A percentile compares a stretch with the other conserved stretches of the same genome.
Conservation (phyloP, 2,888 invertebrate species). For the Rhopalosiphum nymphaeae region DNA sequence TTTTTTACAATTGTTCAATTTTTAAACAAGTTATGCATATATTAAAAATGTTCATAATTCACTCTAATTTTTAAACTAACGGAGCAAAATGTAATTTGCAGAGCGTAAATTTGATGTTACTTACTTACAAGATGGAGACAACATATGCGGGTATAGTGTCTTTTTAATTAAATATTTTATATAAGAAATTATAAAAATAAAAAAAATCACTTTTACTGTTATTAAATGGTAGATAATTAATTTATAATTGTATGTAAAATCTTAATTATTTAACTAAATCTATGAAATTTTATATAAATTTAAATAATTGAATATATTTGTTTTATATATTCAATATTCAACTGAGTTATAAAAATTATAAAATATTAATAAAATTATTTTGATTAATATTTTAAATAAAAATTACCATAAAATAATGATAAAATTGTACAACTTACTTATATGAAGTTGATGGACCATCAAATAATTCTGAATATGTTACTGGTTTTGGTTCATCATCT, state of each 20-base stretch:
- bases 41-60: too few relatives aligned
- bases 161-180: background rate
- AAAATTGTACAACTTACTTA: conserved; percentile 30
- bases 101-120: too few relatives aligned
- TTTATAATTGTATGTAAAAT: background rate
- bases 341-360: background rate
- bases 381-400: background rate
- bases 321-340: background rate
- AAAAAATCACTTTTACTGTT: background rate
- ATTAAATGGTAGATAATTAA: background rate
- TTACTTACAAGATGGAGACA: too few relatives aligned
- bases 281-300: background rate
- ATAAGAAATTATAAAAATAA: background rate
- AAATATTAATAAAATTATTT: background rate
- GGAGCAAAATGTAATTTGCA: too few relatives aligned
- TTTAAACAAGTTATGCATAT: too few relatives aligned
- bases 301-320: background rate
- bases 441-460: conserved; percentile 29
- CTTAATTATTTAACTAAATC: background rate
- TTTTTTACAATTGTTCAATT: too few relatives aligned
- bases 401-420: too few relatives aligned
- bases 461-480: conserved; percentile 2
- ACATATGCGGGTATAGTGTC: too few relatives aligned
- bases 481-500: conserved; percentile 38
- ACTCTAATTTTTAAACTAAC: too few relatives aligned